Base-by-base conservation (phyloP, 1,140 invertebrate species). In the Zelostemma sp. region DNA sequence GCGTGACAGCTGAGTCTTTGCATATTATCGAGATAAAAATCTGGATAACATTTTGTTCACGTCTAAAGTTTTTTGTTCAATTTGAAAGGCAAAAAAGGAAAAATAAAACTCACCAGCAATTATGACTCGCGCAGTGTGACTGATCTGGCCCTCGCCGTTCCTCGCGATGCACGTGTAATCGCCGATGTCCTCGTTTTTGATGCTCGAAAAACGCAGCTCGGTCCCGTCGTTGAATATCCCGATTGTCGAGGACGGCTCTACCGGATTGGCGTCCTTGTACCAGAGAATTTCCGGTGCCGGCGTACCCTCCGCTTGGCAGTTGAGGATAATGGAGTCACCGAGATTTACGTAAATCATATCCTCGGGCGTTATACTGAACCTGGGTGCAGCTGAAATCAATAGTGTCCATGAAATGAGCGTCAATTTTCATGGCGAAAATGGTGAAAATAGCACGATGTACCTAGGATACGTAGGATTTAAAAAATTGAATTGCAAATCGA, bases 281-380 rank as follows among this genome's bases (percentile, higher is more conserved):
- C 95, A 97, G 45, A 95, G 87, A 73, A 96, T 95, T 86, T 95
- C 94, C 18, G 95, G 95, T 50, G 92, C 92, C 47, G 95, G 95
- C 28, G 94, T 97, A 62, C 96, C 96, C 84, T 95, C 94, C 12
- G 95, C 96, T 86, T 97, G 93, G 87, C 96, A 98, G 86, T 95
- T 96, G 72, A 98, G 90, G 80, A 96, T 95, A 79, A 98, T 95
- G 62, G 93, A 93, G 87, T 97, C 95, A 65, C 96, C 95, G 85
- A 97, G 90, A 87, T 97, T 95, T 76, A 98, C 96, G 88, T 97
- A 97, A 79, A 96, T 95, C 81, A 97, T 91, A 81, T 97, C 94
- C 84, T 96, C 94, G 67, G 95, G 94, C 78, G 92, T 96, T 81
- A 94, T 92, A 83, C 91, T 93, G 87, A 98, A 97, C 80, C 93